A percentile compares a stretch with the other conserved stretches of the same genome.
Conservation (phyloP, 2,113 vertebrate species). For the Gyps fulvus region DNA sequence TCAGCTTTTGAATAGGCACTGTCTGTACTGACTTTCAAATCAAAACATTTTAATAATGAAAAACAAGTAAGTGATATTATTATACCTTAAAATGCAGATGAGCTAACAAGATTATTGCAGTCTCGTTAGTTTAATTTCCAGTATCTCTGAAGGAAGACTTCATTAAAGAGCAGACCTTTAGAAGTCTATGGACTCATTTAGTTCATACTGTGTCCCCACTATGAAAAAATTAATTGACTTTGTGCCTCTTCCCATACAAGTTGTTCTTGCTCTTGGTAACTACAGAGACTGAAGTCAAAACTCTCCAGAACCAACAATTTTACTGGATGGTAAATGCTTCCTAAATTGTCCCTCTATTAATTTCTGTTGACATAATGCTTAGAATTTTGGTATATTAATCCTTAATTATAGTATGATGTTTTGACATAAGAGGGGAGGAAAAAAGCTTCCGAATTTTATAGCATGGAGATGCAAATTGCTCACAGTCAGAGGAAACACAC, state of each 20-base stretch:
- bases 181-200: not conserved
- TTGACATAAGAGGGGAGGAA: not conserved
- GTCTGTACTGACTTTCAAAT: slow-evolving; percentile 52
- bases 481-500: not conserved
- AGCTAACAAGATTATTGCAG: slow-evolving; percentile 19
- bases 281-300: slow-evolving; percentile 8
- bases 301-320: not conserved
- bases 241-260: not conserved
- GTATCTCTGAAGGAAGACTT: not conserved
- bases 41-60: slow-evolving; percentile 67
- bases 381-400: not conserved
- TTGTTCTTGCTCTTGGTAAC: not conserved
- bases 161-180: not conserved
- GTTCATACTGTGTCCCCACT: not conserved
- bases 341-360: not conserved
- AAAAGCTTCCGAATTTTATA: not conserved
- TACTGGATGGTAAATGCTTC: not conserved
- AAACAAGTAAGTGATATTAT: slow-evolving; percentile 37
- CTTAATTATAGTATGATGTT: not conserved
- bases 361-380: not conserved
- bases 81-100: slow-evolving; percentile 36
- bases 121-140: slow-evolving; percentile 26
- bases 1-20: slow-evolving; percentile 60
- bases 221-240: not conserved
- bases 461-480: not conserved